A percentile compares a stretch with the other conserved stretches of the same genome.
Conservation (phyloP, 2,797 vertebrate species). For the Amblyopsis hoosieri region DNA sequence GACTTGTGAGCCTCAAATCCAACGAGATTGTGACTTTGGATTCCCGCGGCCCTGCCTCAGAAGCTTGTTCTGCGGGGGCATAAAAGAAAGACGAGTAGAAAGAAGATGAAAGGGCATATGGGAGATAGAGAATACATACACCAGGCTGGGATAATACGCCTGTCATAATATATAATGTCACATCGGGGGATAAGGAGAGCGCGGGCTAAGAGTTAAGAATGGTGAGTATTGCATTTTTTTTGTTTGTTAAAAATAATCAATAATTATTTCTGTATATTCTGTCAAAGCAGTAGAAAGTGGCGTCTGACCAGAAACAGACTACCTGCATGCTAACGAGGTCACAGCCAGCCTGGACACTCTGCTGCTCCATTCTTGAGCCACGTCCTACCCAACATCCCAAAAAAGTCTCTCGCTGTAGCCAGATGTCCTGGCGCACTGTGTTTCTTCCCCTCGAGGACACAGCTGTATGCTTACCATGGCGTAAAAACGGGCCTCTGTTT, state of each 20-base stretch:
- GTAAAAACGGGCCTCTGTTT: slow-evolving; percentile 7
- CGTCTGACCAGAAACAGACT: slow-evolving; percentile 51
- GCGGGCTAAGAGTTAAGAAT: neutral
- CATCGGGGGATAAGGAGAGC: neutral
- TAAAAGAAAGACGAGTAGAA: slow-evolving; percentile 10
- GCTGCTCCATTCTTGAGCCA: slow-evolving; percentile 13
- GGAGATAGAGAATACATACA: slow-evolving; percentile 26
- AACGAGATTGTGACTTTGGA: slow-evolving; percentile 34
- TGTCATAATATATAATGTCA: slow-evolving; percentile 14
- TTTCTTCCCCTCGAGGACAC: slow-evolving; percentile 21
- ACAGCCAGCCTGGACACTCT: slow-evolving; percentile 11
- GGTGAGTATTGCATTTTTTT: slow-evolving; percentile 43
- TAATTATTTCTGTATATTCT: slow-evolving; percentile 54
- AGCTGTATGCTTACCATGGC: slow-evolving; percentile 13
- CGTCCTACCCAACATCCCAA: slow-evolving; percentile 6
- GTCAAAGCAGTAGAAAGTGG: slow-evolving; percentile 61
- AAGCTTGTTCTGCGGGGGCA: slow-evolving; percentile 23
- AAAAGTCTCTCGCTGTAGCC: neutral
- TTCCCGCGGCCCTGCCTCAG: slow-evolving; percentile 31
- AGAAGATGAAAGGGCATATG: slow-evolving; percentile 1
- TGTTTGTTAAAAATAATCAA: slow-evolving; percentile 59
- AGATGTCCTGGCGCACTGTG: neutral
- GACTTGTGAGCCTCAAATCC: slow-evolving; percentile 52
- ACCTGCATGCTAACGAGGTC: slow-evolving; percentile 56
- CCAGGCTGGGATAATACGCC: slow-evolving; percentile 36